Evolutionary conservation across 1,140 invertebrate species (phyloP).

Genomic region (Drosophila sechellia): DNA sequence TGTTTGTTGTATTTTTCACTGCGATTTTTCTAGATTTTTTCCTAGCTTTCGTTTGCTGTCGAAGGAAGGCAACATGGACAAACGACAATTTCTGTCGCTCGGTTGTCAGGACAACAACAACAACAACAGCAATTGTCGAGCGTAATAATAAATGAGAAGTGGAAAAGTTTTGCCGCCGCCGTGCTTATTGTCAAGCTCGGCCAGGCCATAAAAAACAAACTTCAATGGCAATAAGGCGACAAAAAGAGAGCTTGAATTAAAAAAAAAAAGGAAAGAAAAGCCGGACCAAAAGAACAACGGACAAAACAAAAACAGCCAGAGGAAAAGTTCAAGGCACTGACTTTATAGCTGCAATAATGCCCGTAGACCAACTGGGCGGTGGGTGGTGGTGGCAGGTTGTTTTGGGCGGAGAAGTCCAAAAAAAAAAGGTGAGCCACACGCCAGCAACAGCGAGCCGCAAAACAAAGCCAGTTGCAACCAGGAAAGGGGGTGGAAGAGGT

Average conservation of each 20-base stretch:
- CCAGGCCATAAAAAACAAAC: constrained; percentile 80
- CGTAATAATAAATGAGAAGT: constrained; percentile 83
- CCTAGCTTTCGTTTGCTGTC: neutral
- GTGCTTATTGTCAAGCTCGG: constrained; percentile 81
- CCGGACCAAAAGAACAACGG: constrained; percentile 63
- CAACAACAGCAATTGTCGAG: constrained; percentile 35
- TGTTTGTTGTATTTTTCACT: constrained; percentile 25
- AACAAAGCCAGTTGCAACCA: constrained; percentile 66
- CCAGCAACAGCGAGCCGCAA: constrained; percentile 52
- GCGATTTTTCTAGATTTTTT: constrained; percentile 13
- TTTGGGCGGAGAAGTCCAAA: neutral
- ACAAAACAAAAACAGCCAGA: constrained; percentile 41
- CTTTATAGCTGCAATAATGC: constrained; percentile 81
- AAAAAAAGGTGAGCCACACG: constrained; percentile 71
- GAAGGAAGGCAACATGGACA: constrained; percentile 25
- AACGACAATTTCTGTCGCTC: constrained; percentile 67
- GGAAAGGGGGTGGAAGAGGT: neutral
- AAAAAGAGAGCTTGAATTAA: constrained; percentile 51
- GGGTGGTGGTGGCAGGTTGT: neutral
- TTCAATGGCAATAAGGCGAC: constrained; percentile 80
- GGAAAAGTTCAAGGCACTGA: constrained; percentile 80
- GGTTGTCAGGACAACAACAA: constrained; percentile 72
- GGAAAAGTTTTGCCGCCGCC: constrained; percentile 77
- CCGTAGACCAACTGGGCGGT: constrained; percentile 17
- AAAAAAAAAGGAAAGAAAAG: constrained; percentile 38